A percentile compares a stretch with the other conserved stretches of the same genome.
Conservation (phyloP, 2,888 invertebrate species). For the Dryomyza anilis region DNA sequence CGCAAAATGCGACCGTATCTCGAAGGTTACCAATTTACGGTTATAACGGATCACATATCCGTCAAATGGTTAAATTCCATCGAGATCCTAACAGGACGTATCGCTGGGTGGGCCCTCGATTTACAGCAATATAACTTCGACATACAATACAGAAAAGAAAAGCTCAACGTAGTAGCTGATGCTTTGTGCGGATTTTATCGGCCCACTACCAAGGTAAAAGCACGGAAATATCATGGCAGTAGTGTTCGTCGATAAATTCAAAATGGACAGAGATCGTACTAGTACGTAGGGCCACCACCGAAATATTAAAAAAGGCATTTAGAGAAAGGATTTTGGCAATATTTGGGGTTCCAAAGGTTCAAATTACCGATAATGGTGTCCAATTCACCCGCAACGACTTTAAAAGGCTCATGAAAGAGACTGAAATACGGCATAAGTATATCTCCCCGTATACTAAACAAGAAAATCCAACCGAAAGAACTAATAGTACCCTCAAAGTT, state of each 20-base stretch:
- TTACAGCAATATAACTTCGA: conserved; percentile 7
- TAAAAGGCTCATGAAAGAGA: no score
- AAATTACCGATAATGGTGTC: no score
- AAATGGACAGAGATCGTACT: neutral
- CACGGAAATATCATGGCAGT: conserved; percentile 18
- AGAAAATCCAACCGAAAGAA: no score
- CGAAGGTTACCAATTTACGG: no score
- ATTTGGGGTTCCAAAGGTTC: no score
- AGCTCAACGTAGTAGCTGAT: neutral
- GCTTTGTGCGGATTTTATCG: conserved; percentile 20
- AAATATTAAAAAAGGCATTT: no score
- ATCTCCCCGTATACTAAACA: neutral
- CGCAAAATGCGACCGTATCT: conserved; percentile 14
- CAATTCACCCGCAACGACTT: no score
- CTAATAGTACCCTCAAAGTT: neutral
- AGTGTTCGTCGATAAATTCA: conserved; percentile 23
- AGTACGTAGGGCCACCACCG: no score
- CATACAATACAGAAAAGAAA: neutral
- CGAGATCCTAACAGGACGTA: no score
- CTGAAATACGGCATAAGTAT: no score
- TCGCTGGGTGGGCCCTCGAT: neutral
- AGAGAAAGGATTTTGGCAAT: no score
- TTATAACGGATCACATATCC: conserved; percentile 20
- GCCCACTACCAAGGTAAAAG: conserved; percentile 5
- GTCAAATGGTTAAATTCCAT: neutral